Percentiles rank a stretch among this genome's conserved stretches.
Evolutionary conservation across 2,797 vertebrate genomes (phyloP).

Genomic region (Garrulus glandarius): DNA sequence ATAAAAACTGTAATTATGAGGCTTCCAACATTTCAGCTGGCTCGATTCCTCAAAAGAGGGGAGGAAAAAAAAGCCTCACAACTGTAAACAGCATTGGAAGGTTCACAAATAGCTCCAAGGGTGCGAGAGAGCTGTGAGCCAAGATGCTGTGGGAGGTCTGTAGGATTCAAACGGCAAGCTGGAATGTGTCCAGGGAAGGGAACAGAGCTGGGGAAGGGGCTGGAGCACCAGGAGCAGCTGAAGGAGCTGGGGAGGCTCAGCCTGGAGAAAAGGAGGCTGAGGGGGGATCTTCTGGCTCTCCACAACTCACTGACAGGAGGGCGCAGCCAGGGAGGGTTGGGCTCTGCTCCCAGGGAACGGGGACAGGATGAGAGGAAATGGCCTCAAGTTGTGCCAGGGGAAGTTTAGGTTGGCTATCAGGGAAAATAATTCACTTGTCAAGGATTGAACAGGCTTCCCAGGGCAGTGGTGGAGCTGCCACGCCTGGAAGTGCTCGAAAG

Average conservation of each 20-base stretch:
- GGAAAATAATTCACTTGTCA: neutral
- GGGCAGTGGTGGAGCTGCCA: neutral
- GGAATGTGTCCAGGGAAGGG: neutral
- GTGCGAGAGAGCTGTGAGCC: fast-evolving
- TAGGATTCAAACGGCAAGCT: neutral
- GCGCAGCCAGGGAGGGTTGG: fast-evolving
- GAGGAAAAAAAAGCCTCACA: neutral
- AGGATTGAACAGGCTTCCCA: neutral
- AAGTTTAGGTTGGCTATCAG: neutral
- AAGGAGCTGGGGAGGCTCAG: neutral
- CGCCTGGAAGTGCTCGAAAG: neutral
- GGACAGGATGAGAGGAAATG: neutral
- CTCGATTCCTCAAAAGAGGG: neutral
- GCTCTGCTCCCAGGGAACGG: neutral
- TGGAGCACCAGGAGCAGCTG: neutral
- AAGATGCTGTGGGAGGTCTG: neutral
- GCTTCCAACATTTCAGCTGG: neutral
- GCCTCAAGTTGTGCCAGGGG: neutral
- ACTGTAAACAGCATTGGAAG: neutral
- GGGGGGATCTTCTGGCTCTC: neutral
- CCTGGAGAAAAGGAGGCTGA: neutral
- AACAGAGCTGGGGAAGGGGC: neutral
- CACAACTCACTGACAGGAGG: neutral
- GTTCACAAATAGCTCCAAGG: neutral
- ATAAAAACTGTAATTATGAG: neutral